Conservation (phyloP, 2,797 vertebrate species). For the Ceyx erithaca region DNA sequence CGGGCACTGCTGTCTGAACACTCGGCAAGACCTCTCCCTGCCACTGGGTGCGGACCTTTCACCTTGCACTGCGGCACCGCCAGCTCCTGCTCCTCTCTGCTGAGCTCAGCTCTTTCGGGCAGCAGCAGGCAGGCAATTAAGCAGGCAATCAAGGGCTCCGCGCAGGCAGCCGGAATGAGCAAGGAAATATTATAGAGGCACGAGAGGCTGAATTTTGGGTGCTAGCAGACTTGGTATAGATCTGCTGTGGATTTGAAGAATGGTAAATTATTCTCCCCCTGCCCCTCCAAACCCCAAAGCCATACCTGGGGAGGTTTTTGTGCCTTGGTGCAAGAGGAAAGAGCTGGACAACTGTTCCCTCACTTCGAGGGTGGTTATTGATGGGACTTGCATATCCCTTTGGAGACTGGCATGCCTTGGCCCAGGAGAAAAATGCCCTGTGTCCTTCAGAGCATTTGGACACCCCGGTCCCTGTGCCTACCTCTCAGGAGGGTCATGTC, state of each 20-base stretch:
- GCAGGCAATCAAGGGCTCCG: neutral
- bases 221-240: neutral
- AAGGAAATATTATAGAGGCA: neutral
- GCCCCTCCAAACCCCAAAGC: neutral
- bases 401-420: neutral
- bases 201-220: neutral
- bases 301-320: neutral
- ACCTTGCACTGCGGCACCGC: neutral
- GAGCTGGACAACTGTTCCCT: neutral
- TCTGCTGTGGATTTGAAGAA: neutral
- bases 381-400: neutral
- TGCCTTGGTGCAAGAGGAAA: neutral
- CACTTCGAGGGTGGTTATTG: accelerated
- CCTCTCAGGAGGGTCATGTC: neutral
- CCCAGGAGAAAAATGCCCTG: neutral
- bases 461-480: neutral
- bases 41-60: accelerated
- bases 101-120: neutral
- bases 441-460: neutral
- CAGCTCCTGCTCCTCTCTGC: neutral
- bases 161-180: neutral
- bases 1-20: neutral
- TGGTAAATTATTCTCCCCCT: neutral
- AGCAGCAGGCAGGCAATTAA: neutral
- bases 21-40: neutral